Percentiles rank a stretch among this genome's conserved stretches.
phyloP scores from a whole-genome alignment of 2,888 invertebrate species.

The Pteria penguin region DNA sequence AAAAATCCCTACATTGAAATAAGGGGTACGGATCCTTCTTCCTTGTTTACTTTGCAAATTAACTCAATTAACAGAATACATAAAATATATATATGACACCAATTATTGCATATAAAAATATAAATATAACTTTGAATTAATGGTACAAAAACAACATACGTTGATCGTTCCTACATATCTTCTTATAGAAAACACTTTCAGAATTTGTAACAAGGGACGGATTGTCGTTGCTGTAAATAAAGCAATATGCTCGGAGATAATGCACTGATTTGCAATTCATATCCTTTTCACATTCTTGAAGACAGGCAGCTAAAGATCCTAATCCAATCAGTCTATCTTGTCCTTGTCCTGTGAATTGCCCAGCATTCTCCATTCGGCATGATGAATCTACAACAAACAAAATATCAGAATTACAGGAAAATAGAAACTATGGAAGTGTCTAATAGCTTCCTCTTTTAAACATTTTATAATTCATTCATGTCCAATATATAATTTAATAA shows the following conservation, averaged over 20 bases:
- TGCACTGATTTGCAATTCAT: slow-evolving; percentile 4
- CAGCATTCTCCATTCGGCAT: slow-evolving; percentile 4
- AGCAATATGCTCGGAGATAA: neutral
- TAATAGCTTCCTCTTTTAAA: too few species aligned
- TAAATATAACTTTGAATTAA: neutral
- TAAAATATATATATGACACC: too few species aligned
- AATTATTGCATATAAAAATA: too few species aligned
- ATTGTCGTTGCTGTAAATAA: slow-evolving; percentile 2
- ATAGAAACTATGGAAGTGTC: too few species aligned
- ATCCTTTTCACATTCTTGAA: slow-evolving; percentile 16
- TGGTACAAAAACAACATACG: slow-evolving; percentile 14
- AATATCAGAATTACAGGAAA: neutral
- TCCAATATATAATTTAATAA: too few species aligned
- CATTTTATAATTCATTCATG: too few species aligned
- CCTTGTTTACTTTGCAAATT: too few species aligned
- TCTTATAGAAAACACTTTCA: neutral
- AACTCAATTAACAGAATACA: too few species aligned
- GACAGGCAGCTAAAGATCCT: slow-evolving; percentile 13
- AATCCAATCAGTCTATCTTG: too few species aligned
- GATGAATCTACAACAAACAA: slow-evolving; percentile 12
- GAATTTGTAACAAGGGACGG: neutral
- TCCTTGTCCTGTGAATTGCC: neutral
- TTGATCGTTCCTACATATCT: slow-evolving; percentile 6
- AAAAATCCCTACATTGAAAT: too few species aligned
- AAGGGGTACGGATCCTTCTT: too few species aligned